Conservation (phyloP, 2,888 invertebrate genomes). For the Scotopteryx bipunctaria region DNA sequence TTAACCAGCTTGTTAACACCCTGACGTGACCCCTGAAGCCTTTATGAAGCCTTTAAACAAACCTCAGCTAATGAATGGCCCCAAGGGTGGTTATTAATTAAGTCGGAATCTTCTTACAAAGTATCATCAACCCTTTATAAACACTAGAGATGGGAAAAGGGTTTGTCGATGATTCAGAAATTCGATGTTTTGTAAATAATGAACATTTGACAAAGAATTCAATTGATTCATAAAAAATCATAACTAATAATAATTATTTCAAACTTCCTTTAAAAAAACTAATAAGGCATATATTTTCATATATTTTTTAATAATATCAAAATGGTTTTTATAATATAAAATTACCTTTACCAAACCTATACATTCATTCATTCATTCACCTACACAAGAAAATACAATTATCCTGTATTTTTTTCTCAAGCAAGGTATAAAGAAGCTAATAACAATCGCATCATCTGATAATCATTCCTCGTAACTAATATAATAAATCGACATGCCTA, state of each 20-base stretch:
- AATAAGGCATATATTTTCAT: no score
- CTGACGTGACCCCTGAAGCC: constrained; percentile 60
- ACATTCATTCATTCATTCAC: no score
- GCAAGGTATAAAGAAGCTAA: not conserved
- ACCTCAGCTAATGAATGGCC: constrained; percentile 71
- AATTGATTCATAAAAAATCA: no score
- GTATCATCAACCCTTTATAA: constrained; percentile 77
- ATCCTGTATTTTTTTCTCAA: no score
- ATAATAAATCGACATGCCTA: constrained; percentile 32
- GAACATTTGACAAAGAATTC: no score
- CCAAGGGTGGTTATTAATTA: constrained; percentile 76
- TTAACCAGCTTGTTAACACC: constrained; percentile 51
- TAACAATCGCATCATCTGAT: not conserved
- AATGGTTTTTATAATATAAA: no score
- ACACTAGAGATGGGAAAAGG: constrained; percentile 36
- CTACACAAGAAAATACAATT: no score
- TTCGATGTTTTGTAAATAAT: constrained; percentile 1
- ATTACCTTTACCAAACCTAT: no score
- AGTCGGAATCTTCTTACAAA: constrained; percentile 74
- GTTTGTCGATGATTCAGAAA: not conserved
- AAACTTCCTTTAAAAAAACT: no score
- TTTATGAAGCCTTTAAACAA: constrained; percentile 59
- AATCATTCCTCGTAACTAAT: not conserved
- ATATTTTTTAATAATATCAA: no score
- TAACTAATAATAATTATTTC: no score